A percentile compares a stretch with the other conserved stretches of the same genome.
Conservation (phyloP, 2,888 invertebrate species). For the Agrotis exclamationis region DNA sequence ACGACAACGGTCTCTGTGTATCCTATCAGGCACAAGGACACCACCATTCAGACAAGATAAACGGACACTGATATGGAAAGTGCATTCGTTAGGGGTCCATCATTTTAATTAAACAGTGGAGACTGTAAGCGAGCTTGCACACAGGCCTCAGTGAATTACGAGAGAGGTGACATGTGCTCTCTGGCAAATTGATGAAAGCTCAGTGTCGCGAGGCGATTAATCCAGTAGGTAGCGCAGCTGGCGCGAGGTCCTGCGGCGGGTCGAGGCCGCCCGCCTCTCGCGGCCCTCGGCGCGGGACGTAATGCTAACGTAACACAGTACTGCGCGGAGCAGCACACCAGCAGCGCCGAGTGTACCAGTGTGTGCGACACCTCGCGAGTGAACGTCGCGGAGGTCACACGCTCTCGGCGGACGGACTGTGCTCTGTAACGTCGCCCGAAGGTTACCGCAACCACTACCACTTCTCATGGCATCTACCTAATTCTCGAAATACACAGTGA, state of each 20-base stretch:
- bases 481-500: constrained; percentile 33
- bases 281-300: constrained; percentile 18
- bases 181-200: constrained; percentile 13
- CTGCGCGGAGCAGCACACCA: background rate
- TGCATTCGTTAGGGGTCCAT: background rate
- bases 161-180: background rate
- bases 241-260: constrained; percentile 42
- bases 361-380: constrained; percentile 6
- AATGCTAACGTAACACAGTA: constrained; percentile 16
- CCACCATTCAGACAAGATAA: background rate
- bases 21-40: no score
- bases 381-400: constrained; percentile 41
- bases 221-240: constrained; percentile 1
- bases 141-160: background rate
- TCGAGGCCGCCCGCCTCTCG: constrained; percentile 70
- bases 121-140: no score
- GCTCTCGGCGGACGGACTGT: constrained; percentile 8
- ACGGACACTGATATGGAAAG: background rate
- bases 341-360: background rate
- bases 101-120: background rate
- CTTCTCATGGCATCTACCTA: constrained; percentile 1
- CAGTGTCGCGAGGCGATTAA: constrained; percentile 5
- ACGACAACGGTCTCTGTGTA: background rate
- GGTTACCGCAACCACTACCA: constrained; percentile 7
- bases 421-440: constrained; percentile 9